These are phyloP conservation scores for Epinephelus fuscoguttatus DNA, from an alignment of 2,113 vertebrate genomes.

Conservation along the genomic window DNA sequence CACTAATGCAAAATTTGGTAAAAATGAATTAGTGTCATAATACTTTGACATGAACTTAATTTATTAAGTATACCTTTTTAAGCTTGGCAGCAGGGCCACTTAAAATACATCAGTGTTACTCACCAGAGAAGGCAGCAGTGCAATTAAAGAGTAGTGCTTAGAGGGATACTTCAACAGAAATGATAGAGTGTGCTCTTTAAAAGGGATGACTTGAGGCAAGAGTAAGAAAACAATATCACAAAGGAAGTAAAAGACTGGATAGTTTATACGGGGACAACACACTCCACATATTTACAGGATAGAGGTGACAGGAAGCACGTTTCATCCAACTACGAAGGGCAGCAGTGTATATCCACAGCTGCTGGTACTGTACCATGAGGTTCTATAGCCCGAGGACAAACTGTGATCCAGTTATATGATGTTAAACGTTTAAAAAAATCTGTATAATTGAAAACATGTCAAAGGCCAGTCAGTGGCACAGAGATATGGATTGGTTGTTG, in stretches of 20 bases:
- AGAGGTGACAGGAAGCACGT: neutral
- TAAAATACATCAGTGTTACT: slow-evolving; percentile 43
- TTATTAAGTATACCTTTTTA: slow-evolving; percentile 43
- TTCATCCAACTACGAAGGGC: neutral
- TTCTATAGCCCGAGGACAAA: neutral
- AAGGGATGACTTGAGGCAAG: neutral
- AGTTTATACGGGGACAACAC: neutral
- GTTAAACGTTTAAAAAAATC: neutral
- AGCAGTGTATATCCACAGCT: neutral
- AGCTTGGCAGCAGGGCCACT: slow-evolving; percentile 29
- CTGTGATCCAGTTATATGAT: neutral
- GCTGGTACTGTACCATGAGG: neutral
- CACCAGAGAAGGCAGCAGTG: slow-evolving; percentile 27
- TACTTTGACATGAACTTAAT: slow-evolving; percentile 32
- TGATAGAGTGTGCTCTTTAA: slow-evolving; percentile 3
- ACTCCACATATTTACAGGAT: neutral
- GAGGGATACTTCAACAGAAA: slow-evolving; percentile 23
- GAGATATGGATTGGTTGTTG: neutral
- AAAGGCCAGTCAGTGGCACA: neutral
- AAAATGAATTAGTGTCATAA: slow-evolving; percentile 50
- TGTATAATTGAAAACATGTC: neutral
- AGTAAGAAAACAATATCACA: neutral
- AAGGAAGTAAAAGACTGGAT: neutral
- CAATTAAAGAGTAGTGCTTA: slow-evolving; percentile 31
- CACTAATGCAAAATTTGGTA: slow-evolving; percentile 12